phyloP scores from a whole-genome alignment of 2,113 vertebrate species.

The Entelurus aequoreus region DNA sequence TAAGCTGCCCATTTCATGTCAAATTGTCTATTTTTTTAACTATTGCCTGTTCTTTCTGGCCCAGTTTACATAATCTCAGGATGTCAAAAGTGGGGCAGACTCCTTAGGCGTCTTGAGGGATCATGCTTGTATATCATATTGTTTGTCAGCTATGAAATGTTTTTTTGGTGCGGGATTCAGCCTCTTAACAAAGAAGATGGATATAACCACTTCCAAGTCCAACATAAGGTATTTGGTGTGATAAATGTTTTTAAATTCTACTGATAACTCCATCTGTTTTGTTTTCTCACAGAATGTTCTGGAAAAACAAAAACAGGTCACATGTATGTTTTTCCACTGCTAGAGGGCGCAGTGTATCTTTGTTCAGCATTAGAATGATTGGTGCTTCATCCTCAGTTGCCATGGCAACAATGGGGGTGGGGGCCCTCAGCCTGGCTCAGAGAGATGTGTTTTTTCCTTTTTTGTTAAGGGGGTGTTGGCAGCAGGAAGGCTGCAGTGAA shows the following conservation, averaged over 20 bases:
- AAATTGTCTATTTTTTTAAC: conserved; percentile 26
- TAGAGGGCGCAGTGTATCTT: conserved; percentile 45
- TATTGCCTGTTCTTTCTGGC: conserved; percentile 14
- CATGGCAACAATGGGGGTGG: conserved; percentile 60
- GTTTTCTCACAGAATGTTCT: conserved; percentile 65
- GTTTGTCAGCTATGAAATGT: conserved; percentile 1
- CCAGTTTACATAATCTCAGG: conserved; percentile 49
- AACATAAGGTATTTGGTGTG: background rate
- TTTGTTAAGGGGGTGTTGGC: conserved; percentile 39
- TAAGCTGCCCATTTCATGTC: conserved; percentile 29
- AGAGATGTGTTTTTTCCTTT: conserved; percentile 11
- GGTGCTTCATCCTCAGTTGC: conserved; percentile 53
- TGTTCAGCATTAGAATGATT: background rate
- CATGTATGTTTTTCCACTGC: conserved; percentile 27
- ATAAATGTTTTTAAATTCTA: background rate
- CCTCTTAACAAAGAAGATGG: background rate
- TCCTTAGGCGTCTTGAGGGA: conserved; percentile 15
- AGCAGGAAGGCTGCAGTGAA: conserved; percentile 32
- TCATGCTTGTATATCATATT: conserved; percentile 7
- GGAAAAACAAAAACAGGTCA: conserved; percentile 65
- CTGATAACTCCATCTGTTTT: conserved; percentile 17
- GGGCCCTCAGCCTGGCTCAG: conserved; percentile 25
- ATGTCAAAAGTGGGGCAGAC: conserved; percentile 42
- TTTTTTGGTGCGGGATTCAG: background rate
- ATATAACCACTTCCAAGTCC: background rate